A percentile compares a stretch with the other conserved stretches of the same genome.
Evolutionary conservation across 2,797 vertebrate genomes (phyloP).

Genomic region (Emydoidea blandingii): DNA sequence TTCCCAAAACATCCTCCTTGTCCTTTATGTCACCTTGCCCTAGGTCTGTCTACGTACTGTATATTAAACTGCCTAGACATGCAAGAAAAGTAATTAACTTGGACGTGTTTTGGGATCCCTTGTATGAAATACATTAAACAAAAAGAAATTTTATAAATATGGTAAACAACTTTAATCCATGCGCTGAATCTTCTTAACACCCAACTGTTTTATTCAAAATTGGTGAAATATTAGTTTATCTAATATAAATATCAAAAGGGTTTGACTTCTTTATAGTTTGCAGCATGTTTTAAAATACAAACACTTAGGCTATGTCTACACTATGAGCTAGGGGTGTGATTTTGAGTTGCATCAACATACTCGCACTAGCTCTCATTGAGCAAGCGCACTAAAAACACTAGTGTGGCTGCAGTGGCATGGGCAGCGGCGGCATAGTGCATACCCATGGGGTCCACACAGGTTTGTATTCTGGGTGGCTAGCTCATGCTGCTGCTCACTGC

Average conservation of each 20-base stretch:
- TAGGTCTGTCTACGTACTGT: background rate
- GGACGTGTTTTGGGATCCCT: background rate
- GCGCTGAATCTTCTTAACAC: constrained; percentile 37
- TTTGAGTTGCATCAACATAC: background rate
- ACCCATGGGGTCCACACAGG: background rate
- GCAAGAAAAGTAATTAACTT: constrained; percentile 37
- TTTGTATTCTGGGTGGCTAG: background rate
- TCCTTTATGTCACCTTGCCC: constrained; percentile 34
- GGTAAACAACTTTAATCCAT: constrained; percentile 56
- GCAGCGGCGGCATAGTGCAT: too few species aligned
- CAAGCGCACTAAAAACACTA: background rate
- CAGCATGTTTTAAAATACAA: constrained; percentile 48
- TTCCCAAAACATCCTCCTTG: constrained; percentile 2
- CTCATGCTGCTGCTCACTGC: background rate
- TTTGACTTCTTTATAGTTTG: constrained; percentile 46
- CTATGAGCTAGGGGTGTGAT: background rate
- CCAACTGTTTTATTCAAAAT: constrained; percentile 22
- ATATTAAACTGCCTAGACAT: constrained; percentile 55
- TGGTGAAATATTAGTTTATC: constrained; percentile 23
- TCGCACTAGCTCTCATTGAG: background rate
- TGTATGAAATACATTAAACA: constrained; percentile 23
- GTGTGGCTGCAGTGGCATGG: background rate
- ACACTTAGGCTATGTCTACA: background rate
- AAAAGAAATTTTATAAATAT: constrained; percentile 44
- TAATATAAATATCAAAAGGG: constrained; percentile 45